Percentiles rank a stretch among this genome's conserved stretches.
Conservation (phyloP, 2,113 vertebrate species). For the Vireo altiloquus region DNA sequence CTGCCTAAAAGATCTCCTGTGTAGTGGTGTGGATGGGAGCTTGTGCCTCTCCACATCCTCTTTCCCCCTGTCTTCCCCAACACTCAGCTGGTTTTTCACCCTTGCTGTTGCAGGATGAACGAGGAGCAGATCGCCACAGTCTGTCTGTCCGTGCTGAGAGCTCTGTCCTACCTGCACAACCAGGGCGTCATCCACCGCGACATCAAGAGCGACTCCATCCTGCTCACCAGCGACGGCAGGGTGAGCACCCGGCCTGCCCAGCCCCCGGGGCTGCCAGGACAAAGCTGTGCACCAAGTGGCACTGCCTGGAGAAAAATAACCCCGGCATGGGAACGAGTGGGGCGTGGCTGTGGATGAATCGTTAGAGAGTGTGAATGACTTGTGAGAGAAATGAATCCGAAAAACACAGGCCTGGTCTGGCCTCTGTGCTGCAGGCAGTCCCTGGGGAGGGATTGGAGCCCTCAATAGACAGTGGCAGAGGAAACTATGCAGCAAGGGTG, state of each 20-base stretch:
- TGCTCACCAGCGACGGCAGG: slow-evolving; percentile 94
- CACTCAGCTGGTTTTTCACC: accelerated
- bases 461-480: not conserved
- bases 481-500: not conserved
- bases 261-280: not conserved
- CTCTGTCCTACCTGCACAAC: slow-evolving; percentile 94
- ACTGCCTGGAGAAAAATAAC: not conserved
- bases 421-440: not conserved
- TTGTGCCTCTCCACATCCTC: not conserved
- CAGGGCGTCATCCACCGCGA: slow-evolving; percentile 98
- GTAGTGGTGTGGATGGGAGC: accelerated
- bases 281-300: not conserved
- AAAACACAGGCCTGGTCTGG: not conserved
- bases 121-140: slow-evolving; percentile 98
- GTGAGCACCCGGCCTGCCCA: slow-evolving; percentile 62
- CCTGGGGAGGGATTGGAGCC: not conserved
- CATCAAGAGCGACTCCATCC: slow-evolving; percentile 98
- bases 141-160: slow-evolving; percentile 92
- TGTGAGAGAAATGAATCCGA: not conserved
- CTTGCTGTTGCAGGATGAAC: slow-evolving; percentile 86
- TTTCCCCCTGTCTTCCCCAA: accelerated
- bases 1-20: not conserved
- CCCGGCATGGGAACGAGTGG: not conserved
- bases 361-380: not conserved
- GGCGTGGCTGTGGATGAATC: not conserved